A percentile compares a stretch with the other conserved stretches of the same genome.
phyloP scores from a whole-genome alignment of 2,113 vertebrate genomes.

The Ammospiza nelsoni region DNA sequence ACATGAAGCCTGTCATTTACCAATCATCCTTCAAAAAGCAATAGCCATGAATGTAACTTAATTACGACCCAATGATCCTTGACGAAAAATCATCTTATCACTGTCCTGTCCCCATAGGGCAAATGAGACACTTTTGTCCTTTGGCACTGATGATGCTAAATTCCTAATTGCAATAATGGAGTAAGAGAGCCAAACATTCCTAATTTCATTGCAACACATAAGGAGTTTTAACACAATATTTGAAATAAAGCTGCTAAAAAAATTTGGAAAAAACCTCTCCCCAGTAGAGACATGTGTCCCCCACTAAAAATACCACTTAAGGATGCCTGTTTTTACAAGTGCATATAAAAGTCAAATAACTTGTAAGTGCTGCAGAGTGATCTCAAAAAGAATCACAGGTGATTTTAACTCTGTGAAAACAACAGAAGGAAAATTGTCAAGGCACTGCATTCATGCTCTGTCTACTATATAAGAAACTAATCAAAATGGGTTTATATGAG shows the following conservation, averaged over 20 bases:
- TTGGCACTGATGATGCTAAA: constrained; percentile 77
- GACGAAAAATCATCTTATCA: constrained; percentile 87
- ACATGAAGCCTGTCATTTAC: constrained; percentile 88
- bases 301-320: background rate
- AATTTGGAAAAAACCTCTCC: background rate
- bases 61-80: constrained; percentile 88
- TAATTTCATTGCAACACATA: constrained; percentile 67
- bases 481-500: background rate
- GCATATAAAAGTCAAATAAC: background rate
- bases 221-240: constrained; percentile 63
- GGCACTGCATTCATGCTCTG: background rate
- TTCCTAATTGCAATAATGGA: constrained; percentile 82
- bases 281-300: background rate
- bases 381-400: background rate
- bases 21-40: constrained; percentile 88
- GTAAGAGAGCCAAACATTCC: constrained; percentile 74
- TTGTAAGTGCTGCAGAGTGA: background rate
- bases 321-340: background rate
- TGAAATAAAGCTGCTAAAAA: constrained; percentile 59
- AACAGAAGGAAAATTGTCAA: background rate
- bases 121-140: constrained; percentile 81
- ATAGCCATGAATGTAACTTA: constrained; percentile 88
- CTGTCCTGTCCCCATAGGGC: constrained; percentile 82
- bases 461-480: background rate
- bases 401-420: background rate